Percentiles rank a stretch among this genome's conserved stretches.
phyloP scores from a whole-genome alignment of 2,113 vertebrate species.

The Cavia aperea region DNA sequence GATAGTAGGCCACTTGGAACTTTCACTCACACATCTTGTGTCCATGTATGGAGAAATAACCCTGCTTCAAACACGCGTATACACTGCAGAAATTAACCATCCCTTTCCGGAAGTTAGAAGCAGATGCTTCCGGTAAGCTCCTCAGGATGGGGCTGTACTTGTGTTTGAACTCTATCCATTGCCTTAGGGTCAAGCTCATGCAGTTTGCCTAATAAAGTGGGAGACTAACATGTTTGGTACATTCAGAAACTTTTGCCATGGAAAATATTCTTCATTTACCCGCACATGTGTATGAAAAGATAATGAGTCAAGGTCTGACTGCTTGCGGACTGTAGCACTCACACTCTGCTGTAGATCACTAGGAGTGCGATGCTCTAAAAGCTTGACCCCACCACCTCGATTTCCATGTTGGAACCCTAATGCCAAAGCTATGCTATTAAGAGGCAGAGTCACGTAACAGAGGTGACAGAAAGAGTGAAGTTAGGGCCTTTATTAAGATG shows the following conservation, averaged over 20 bases:
- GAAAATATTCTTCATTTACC: not conserved
- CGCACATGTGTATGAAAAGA: not conserved
- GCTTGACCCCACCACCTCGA: not conserved
- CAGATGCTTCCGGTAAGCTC: constrained; percentile 55
- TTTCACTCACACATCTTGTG: constrained; percentile 2
- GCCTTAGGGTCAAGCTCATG: not conserved
- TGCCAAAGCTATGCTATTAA: not conserved
- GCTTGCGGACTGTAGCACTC: not conserved
- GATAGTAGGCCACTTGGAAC: constrained; percentile 5
- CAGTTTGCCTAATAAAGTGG: not conserved
- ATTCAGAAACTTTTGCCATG: not conserved
- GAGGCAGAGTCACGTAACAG: not conserved
- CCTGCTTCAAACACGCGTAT: constrained; percentile 3
- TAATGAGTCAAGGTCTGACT: not conserved
- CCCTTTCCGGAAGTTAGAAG: constrained; percentile 62
- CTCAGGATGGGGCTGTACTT: constrained; percentile 57
- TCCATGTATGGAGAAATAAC: constrained; percentile 42
- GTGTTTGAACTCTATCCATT: constrained; percentile 37
- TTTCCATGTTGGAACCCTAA: not conserved
- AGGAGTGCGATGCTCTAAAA: not conserved
- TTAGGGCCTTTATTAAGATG: not conserved
- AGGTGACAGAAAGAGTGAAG: not conserved
- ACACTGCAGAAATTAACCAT: constrained; percentile 20
- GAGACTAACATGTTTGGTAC: not conserved
- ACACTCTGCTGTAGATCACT: fast-evolving